Evolutionary conservation across 2,113 vertebrate species (phyloP), one percentile per base, ranked within the genome.

Genomic region (Camarhynchus parvulus): DNA sequence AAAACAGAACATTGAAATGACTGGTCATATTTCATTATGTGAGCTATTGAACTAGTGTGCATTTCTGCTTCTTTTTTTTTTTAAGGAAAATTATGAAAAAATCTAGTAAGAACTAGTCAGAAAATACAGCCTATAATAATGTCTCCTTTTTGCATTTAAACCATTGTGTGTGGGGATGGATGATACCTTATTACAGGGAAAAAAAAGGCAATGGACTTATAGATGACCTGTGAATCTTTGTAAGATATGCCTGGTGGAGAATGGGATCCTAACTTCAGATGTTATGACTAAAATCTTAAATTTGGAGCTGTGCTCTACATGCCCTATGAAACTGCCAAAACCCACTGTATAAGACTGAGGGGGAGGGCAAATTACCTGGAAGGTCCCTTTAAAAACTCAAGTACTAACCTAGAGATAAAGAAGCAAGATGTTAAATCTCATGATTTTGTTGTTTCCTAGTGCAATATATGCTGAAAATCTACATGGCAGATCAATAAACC

Each of bases 311-410:
- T 53, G 15, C 12, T 76, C 6, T 76, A n/a, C 44, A 10, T 15
- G 22, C 4, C 13, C 4, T 44, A 21, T 9, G 11, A 44, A 81
- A 30, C 9, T n/a, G 15, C 8, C 7, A 25, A 74, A 62, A 33
- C 3, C 4, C 31, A 22, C 24, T 49, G 24, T 41, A 3, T 39
- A 39, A 63, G 8, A 50, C 2, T 9, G 10, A 37, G 2, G 1
- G 10, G n/a, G 4, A 49, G 19, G 22, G 15, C 19, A 59, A 55
- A 62, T 49, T 62, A 53, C 7, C 13, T 41, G 31, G 11, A 78
- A 22, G 18, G 2, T 53, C 27, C 6, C 9, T 75, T 63, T 67
- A 53, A 72, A 25, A 58, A 35, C 20, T 16, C 13, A 67, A 59
- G 4, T 28, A 17, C 6, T 75, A 5, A 86, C 12, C 58, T 80